Evolutionary conservation across 1,140 invertebrate species (phyloP), one percentile per base, ranked within the genome.

Genomic region (Megathymus violae): DNA sequence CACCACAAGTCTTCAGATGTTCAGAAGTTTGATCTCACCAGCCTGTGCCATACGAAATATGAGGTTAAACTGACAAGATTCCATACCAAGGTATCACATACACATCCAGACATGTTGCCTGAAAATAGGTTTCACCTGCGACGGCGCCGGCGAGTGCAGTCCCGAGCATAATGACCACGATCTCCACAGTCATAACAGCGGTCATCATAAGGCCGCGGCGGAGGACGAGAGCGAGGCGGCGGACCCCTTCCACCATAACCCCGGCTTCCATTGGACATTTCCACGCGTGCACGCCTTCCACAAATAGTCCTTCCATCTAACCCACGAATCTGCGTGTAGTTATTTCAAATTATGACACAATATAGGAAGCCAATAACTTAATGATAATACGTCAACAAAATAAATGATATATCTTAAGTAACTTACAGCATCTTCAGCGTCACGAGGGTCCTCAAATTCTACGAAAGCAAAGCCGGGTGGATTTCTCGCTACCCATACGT

Each of bases 351-450:
- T n/a, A n/a, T n/a, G n/a, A n/a, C n/a, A n/a, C n/a, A n/a, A n/a
- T n/a, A n/a, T n/a, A n/a, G n/a, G n/a, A n/a, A n/a, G n/a, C n/a
- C n/a, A n/a, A n/a, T n/a, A n/a, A n/a, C n/a, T n/a, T n/a, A n/a
- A n/a, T n/a, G n/a, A n/a, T n/a, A n/a, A n/a, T n/a, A n/a, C n/a
- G n/a, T n/a, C n/a, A n/a, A n/a, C n/a, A n/a, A n/a, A n/a, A n/a
- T n/a, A n/a, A n/a, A n/a, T n/a, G n/a, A n/a, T n/a, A n/a, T n/a
- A n/a, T n/a, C n/a, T n/a, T n/a, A n/a, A n/a, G n/a, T n/a, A n/a
- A n/a, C n/a, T n/a, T n/a, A 98, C 97, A 51, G 98, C 97, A 92
- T 99, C 98, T 91, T 99, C 97, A 10, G 98, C 98, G 92, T 99
- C 99, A 67, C 98, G 93, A 4, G 96, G 94, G 89, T 99, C 98